A percentile compares a stretch with the other conserved stretches of the same genome.
Evolutionary conservation across 2,113 vertebrate genomes (phyloP).

Genomic region (Gracilinanus agilis): DNA sequence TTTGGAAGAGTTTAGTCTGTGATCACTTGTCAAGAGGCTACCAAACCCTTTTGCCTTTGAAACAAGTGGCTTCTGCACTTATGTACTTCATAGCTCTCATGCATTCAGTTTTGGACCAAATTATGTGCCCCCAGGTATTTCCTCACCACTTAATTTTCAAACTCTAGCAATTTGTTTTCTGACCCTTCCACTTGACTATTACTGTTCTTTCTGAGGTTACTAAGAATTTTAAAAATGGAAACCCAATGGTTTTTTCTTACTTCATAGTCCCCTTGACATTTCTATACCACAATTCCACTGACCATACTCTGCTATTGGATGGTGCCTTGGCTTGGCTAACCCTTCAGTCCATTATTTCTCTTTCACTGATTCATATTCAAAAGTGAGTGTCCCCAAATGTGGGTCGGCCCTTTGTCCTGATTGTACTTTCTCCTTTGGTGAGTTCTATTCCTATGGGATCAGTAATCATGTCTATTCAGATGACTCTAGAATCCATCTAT

Average conservation of each 20-base stretch:
- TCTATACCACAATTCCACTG: not conserved
- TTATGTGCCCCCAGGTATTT: not conserved
- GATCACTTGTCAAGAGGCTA: not conserved
- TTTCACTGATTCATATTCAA: not conserved
- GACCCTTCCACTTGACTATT: not conserved
- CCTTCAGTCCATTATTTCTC: not conserved
- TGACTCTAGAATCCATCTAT: too few species aligned
- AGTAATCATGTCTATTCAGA: not conserved
- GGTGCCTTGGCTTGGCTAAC: not conserved
- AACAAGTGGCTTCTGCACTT: not conserved
- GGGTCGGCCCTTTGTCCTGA: not conserved
- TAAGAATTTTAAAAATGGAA: not conserved
- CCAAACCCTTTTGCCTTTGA: not conserved
- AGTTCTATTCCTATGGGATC: not conserved
- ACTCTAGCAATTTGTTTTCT: not conserved
- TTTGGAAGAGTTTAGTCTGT: conserved; percentile 69
- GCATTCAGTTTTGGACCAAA: not conserved
- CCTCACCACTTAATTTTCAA: not conserved
- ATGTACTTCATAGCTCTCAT: not conserved
- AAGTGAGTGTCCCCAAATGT: not conserved
- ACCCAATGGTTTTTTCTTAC: not conserved
- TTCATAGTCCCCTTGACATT: not conserved
- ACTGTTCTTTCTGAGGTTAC: not conserved
- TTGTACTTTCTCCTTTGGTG: not conserved
- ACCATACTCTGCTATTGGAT: not conserved